phyloP scores from a whole-genome alignment of 2,888 invertebrate genomes.

The Phalera bucephala region DNA sequence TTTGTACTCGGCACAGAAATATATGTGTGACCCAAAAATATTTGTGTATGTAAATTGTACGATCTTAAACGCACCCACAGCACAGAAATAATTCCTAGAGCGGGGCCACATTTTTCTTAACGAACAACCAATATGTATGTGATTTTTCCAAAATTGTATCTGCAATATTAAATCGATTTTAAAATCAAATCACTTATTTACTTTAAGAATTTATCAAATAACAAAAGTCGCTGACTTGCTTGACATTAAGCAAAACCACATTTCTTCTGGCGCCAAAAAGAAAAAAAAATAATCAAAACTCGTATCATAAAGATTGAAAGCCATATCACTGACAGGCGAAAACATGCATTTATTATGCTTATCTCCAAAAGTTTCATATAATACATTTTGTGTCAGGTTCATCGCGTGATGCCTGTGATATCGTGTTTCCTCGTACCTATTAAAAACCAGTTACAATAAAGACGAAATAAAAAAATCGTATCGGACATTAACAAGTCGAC shows the following conservation, averaged over 20 bases:
- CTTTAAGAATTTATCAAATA: no score
- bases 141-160: no score
- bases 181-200: no score
- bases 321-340: not conserved
- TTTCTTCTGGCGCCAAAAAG: not conserved
- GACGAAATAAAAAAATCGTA: constrained; percentile 18
- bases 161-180: no score
- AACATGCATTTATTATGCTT: constrained; percentile 1
- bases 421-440: constrained; percentile 5
- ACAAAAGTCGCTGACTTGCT: no score
- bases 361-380: not conserved
- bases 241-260: not conserved
- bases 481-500: constrained; percentile 19
- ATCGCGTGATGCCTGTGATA: constrained; percentile 1
- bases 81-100: no score
- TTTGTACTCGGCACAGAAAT: no score
- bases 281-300: not conserved
- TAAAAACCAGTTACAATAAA: constrained; percentile 32
- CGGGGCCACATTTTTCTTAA: no score
- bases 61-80: no score
- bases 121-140: no score
- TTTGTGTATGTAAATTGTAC: no score
- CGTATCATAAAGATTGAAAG: constrained; percentile 2
- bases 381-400: not conserved
- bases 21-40: no score